Percentiles rank a stretch among this genome's conserved stretches.
These are phyloP conservation scores for Platycnemis pennipes DNA, from an alignment of 2,888 invertebrate genomes.

Conservation along the genomic window DNA sequence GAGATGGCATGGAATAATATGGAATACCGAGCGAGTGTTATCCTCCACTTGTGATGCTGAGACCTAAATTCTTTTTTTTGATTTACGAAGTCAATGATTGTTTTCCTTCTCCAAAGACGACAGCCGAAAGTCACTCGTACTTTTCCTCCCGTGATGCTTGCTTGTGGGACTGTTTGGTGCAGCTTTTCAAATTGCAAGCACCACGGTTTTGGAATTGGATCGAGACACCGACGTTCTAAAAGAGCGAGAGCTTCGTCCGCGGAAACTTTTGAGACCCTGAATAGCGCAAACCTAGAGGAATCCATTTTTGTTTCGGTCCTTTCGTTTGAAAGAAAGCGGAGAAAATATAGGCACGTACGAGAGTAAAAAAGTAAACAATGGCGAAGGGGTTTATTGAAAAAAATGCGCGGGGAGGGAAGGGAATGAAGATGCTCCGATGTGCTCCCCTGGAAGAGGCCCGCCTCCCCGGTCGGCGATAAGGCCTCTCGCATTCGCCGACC, in stretches of 20 bases:
- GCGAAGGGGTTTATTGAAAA: background rate
- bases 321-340: background rate
- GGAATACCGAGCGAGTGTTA: too few relatives aligned
- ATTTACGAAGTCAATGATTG: too few relatives aligned
- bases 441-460: background rate
- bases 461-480: constrained; percentile 41
- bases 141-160: too few relatives aligned
- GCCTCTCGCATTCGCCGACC: constrained; percentile 40
- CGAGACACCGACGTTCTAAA: background rate
- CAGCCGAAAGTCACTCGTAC: too few relatives aligned
- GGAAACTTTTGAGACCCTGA: background rate
- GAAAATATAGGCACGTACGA: background rate
- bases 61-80: too few relatives aligned
- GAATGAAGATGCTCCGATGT: background rate
- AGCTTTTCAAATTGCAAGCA: too few relatives aligned
- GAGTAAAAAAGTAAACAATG: background rate
- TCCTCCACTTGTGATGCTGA: too few relatives aligned
- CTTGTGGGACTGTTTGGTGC: too few relatives aligned
- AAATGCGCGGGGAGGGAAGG: background rate
- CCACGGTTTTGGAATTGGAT: background rate
- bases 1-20: too few relatives aligned
- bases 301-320: background rate
- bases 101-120: too few relatives aligned
- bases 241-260: background rate
- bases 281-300: background rate